Percentiles rank a stretch among this genome's conserved stretches.
These are phyloP conservation scores for Gryon sp. DNA, from an alignment of 1,140 invertebrate genomes.

Conservation along the genomic window DNA sequence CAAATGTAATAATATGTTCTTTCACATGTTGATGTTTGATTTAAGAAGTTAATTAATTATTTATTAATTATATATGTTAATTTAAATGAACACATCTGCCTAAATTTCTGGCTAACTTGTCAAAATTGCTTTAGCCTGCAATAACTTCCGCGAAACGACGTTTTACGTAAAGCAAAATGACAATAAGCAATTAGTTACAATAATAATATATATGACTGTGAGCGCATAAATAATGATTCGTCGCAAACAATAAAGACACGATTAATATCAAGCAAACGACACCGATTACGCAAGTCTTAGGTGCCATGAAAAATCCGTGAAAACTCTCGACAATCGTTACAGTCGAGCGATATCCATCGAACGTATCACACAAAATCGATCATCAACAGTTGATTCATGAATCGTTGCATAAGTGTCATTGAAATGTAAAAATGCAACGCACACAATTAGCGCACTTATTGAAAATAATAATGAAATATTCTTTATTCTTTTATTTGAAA, in stretches of 20 bases:
- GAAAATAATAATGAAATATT: slow-evolving; percentile 18
- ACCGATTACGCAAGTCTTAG: slow-evolving; percentile 22
- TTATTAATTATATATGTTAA: no score
- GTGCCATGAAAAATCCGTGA: background rate
- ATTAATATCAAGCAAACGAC: slow-evolving; percentile 10
- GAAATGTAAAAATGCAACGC: slow-evolving; percentile 29
- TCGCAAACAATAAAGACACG: slow-evolving; percentile 19
- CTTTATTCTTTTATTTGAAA: slow-evolving; percentile 27
- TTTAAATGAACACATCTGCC: no score
- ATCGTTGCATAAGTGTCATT: slow-evolving; percentile 58
- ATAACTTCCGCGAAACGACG: background rate
- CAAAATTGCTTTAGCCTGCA: background rate
- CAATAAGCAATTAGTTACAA: slow-evolving; percentile 10
- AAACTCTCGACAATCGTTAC: background rate
- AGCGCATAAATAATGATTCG: slow-evolving; percentile 22
- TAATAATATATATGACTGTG: slow-evolving; percentile 12
- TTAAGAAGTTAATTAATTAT: no score
- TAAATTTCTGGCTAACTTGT: no score
- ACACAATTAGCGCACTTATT: slow-evolving; percentile 38
- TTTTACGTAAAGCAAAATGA: slow-evolving; percentile 22
- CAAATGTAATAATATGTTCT: no score
- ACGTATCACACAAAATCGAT: slow-evolving; percentile 40
- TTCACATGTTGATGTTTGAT: no score
- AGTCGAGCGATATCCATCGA: slow-evolving; percentile 13
- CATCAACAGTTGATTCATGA: slow-evolving; percentile 56